Base-by-base conservation (phyloP, 23 tunicate species). In the Oikopleura dioica region DNA sequence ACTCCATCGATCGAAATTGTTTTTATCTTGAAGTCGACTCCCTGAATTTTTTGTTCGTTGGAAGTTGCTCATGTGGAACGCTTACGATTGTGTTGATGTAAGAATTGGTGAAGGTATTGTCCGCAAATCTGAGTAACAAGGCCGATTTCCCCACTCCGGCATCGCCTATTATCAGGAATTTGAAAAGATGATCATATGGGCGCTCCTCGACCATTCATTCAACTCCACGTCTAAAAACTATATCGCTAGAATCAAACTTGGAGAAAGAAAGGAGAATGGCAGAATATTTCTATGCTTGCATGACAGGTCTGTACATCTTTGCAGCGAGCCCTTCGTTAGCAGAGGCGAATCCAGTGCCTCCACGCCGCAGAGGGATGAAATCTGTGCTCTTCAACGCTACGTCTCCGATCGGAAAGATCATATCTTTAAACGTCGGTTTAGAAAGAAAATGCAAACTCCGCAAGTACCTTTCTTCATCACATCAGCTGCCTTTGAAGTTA, bases 311-410 rank as follows among this genome's bases (percentile, higher is more conserved):
- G 50, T 91, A 91, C 37, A 76, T 69, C 76, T 91, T 91, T 0
- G 91, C 86, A 35, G 85, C 82, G 0, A 91, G 78, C 1, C 67
- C 82, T 80, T 85, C 76, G 50, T 91, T 91, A 0, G 94, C 82
- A 35, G 78, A 78, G 0, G 97, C 80, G 38, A 85, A 91, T 1
- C 97, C 97, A 0, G 97, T 91, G 34, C 97, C 97, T 0, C 97
- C 97, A 38, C 97, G 68, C 1, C 37, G 69, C 33, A 91, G 59
- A 0, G 82, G 87, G 37, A 91, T 91, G 63, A 91, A 85, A 78
- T 91, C 97, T 38, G 68, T 79, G 58, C 81, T 87, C 1, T 76
- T 75, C 69, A 91, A 26, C 0, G 59, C 36, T 51, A 82, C 76
- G 1, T 83, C 91, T 0, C 87, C 85, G 2, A 84, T 59, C 28